A percentile compares a stretch with the other conserved stretches of the same genome.
These are phyloP conservation scores for Mastomys coucha DNA, from an alignment of 2,113 vertebrate species.

Conservation along the genomic window DNA sequence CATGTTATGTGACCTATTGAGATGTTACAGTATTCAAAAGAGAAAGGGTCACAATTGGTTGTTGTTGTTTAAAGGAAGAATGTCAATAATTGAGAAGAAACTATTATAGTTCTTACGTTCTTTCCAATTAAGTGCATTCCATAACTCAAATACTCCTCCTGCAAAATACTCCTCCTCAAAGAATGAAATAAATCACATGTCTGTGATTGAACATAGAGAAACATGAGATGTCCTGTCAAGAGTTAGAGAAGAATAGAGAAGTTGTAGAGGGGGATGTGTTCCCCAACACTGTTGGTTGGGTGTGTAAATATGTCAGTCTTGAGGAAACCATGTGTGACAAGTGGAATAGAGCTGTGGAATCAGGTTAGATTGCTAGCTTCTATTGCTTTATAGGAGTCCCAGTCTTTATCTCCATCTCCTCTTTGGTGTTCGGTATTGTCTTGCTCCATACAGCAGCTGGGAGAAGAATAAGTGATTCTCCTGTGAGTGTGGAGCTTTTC, in stretches of 20 bases:
- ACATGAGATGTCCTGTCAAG: neutral
- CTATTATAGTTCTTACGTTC: neutral
- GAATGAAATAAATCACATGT: neutral
- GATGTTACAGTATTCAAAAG: constrained; percentile 32
- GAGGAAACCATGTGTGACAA: neutral
- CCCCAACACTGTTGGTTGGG: neutral
- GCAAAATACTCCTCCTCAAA: neutral
- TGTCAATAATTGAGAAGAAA: neutral
- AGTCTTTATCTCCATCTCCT: neutral
- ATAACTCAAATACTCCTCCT: neutral
- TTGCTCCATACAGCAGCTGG: neutral
- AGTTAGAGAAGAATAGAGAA: neutral
- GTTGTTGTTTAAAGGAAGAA: neutral
- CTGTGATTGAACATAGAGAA: neutral
- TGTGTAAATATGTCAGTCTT: neutral
- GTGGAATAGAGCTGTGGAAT: neutral
- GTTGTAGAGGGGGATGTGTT: neutral
- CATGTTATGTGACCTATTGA: neutral
- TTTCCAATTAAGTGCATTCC: neutral
- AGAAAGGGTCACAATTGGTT: neutral
- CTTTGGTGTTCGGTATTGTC: neutral
- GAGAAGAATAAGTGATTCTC: neutral
- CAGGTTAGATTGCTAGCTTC: neutral
- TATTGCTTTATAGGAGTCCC: neutral
- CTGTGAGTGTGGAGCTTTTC: neutral